Evolutionary conservation across 2,888 invertebrate genomes (phyloP).

Genomic region (Alloscopus bannaensis): DNA sequence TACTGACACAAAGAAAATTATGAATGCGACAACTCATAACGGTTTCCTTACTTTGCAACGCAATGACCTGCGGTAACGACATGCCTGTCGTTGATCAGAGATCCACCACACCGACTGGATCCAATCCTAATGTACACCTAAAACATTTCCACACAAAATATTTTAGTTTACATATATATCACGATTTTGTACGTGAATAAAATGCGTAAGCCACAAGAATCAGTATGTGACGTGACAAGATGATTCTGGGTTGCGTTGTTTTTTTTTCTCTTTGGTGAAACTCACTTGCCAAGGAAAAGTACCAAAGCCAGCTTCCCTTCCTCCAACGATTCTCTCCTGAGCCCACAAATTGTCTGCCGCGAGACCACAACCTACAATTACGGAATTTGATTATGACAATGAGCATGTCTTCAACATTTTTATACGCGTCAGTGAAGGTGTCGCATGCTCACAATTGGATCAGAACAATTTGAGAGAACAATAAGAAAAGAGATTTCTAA

Average conservation of each 20-base stretch:
- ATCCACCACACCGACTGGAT: conserved; percentile 95
- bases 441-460: too few relatives aligned
- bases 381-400: conserved; percentile 36
- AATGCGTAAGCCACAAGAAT: conserved; percentile 28
- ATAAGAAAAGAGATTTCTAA: too few relatives aligned
- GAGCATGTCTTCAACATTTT: conserved; percentile 2
- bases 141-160: background rate
- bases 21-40: too few relatives aligned
- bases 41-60: conserved; percentile 82
- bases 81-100: conserved; percentile 91
- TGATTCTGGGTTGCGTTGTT: conserved; percentile 4
- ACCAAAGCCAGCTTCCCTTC: conserved; percentile 93
- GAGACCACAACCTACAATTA: conserved; percentile 87
- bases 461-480: too few relatives aligned
- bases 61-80: conserved; percentile 97
- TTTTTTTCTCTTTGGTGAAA: conserved; percentile 6
- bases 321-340: conserved; percentile 92
- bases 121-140: conserved; percentile 93
- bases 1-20: too few relatives aligned
- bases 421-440: too few relatives aligned
- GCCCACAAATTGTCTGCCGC: conserved; percentile 87
- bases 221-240: too few relatives aligned
- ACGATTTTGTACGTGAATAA: background rate
- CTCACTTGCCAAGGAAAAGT: conserved; percentile 94
- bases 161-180: background rate